Evolutionary conservation across 2,797 vertebrate species (phyloP).

Genomic region (Malacoraja senta): DNA sequence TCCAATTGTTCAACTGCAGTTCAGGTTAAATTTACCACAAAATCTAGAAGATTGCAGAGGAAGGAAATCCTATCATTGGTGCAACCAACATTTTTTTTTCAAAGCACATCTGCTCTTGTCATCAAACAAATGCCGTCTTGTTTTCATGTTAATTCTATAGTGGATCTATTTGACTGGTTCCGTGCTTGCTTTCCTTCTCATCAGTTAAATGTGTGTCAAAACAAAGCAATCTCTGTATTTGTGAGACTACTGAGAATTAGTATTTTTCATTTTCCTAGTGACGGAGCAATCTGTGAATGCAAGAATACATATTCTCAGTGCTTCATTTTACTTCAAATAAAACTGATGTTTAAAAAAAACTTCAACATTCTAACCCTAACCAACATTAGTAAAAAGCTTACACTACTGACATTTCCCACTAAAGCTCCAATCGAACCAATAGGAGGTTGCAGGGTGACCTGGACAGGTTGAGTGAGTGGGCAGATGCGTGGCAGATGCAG

Average conservation of each 20-base stretch:
- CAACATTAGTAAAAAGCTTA: constrained; percentile 1
- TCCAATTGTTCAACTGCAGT: too few species aligned
- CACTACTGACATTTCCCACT: not conserved
- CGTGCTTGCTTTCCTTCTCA: not conserved
- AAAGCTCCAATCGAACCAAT: not conserved
- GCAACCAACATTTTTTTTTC: not conserved
- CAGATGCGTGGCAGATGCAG: too few species aligned
- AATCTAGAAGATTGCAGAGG: not conserved
- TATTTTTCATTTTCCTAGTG: not conserved
- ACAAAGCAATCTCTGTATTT: not conserved
- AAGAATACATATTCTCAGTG: not conserved
- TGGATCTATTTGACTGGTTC: not conserved
- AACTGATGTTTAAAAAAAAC: not conserved
- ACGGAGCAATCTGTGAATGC: not conserved
- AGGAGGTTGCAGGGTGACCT: too few species aligned
- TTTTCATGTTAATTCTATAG: not conserved
- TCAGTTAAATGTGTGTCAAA: not conserved
- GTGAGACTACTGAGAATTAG: not conserved
- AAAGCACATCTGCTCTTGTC: not conserved
- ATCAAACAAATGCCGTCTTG: not conserved
- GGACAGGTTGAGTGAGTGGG: too few species aligned
- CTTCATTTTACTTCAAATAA: constrained; percentile 4
- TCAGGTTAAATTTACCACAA: too few species aligned
- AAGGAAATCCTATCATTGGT: not conserved
- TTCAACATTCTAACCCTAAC: too few species aligned